A percentile compares a stretch with the other conserved stretches of the same genome.
phyloP scores from a whole-genome alignment of 2,797 vertebrate genomes.

The Lophura swinhoii region DNA sequence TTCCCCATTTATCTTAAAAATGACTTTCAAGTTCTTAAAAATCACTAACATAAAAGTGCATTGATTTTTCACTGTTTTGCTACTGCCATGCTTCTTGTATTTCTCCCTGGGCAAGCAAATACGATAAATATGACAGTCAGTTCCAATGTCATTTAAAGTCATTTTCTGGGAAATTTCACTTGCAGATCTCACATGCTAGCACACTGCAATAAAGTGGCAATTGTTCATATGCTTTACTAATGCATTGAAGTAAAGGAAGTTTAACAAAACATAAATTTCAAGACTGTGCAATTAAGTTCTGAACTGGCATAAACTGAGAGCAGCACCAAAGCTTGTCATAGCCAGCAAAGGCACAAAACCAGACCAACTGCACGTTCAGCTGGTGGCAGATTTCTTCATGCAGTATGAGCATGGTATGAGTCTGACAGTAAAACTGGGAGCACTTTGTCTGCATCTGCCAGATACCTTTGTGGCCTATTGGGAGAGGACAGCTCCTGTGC shows the following conservation, averaged over 20 bases:
- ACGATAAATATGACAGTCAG: neutral
- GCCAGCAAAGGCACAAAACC: neutral
- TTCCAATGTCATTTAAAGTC: neutral
- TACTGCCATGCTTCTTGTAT: neutral
- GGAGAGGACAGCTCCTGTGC: neutral
- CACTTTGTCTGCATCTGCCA: neutral
- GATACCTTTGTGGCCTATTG: neutral
- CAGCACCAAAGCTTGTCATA: neutral
- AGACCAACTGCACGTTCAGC: accelerated
- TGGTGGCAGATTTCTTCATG: neutral
- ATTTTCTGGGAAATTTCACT: neutral
- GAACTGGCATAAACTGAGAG: neutral
- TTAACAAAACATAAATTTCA: neutral
- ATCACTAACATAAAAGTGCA: neutral
- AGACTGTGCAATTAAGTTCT: neutral
- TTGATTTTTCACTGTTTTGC: constrained; percentile 7
- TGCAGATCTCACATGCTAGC: neutral
- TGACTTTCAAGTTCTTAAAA: constrained; percentile 21
- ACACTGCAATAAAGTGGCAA: neutral
- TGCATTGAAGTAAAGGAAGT: neutral
- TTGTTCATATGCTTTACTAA: neutral
- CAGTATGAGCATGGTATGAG: neutral
- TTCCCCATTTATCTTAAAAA: neutral
- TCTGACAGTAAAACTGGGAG: neutral
- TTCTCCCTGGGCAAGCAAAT: neutral